Percentiles rank a stretch among this genome's conserved stretches.
Evolutionary conservation across 2,797 vertebrate genomes (phyloP).

Genomic region (Enteromius radiatus): DNA sequence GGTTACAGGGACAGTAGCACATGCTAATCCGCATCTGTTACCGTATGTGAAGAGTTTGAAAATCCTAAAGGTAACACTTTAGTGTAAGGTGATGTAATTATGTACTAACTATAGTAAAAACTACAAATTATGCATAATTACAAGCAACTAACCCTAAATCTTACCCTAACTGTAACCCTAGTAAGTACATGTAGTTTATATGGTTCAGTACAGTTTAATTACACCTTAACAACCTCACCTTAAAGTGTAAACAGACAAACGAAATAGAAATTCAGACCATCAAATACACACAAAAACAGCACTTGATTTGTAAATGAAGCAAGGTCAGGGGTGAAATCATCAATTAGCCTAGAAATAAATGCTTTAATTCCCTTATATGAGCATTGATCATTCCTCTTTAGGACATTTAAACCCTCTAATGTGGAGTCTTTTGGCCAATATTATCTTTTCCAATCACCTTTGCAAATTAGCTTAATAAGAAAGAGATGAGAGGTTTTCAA

Average conservation of each 20-base stretch:
- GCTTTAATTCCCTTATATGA: constrained; percentile 53
- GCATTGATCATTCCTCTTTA: constrained; percentile 52
- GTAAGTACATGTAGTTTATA: neutral
- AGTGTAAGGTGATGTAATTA: neutral
- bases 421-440: constrained; percentile 18
- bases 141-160: neutral
- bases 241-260: neutral
- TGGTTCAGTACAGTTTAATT: neutral
- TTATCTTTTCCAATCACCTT: constrained; percentile 38
- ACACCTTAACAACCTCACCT: neutral
- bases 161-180: neutral
- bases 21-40: constrained; percentile 51
- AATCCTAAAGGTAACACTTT: neutral
- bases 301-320: neutral
- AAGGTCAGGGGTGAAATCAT: constrained; percentile 37
- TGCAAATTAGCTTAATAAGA: constrained; percentile 59
- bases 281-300: constrained; percentile 10
- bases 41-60: neutral
- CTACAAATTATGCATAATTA: neutral
- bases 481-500: constrained; percentile 63
- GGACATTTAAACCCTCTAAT: constrained; percentile 45
- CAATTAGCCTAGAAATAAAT: constrained; percentile 51
- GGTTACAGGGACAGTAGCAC: constrained; percentile 28
- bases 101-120: neutral
- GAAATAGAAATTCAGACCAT: neutral